These are phyloP conservation scores for Oenanthe oenanthe DNA, from an alignment of 2,113 vertebrate species.

Conservation along the genomic window DNA sequence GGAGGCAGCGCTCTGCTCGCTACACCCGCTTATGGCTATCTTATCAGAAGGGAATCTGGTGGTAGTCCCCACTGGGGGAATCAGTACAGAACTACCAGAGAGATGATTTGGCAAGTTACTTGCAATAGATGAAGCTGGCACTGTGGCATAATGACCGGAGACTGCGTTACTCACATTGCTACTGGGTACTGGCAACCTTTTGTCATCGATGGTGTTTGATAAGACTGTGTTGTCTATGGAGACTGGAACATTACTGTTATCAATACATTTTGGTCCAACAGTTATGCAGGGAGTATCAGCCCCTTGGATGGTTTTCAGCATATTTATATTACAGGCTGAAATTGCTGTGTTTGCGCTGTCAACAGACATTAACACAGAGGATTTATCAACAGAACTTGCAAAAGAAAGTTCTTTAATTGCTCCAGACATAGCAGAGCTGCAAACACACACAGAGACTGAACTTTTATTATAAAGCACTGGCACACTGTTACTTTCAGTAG, in stretches of 20 bases:
- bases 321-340: conserved; percentile 77
- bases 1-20: conserved; percentile 65
- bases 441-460: conserved; percentile 75
- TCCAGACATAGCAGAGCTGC: conserved; percentile 78
- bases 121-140: conserved; percentile 76
- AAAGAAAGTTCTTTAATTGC: conserved; percentile 81
- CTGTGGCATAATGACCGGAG: conserved; percentile 72
- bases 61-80: conserved; percentile 70
- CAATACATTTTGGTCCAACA: conserved; percentile 80
- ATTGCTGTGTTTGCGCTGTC: conserved; percentile 75
- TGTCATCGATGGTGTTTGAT: conserved; percentile 65
- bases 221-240: conserved; percentile 54
- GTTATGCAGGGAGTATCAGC: conserved; percentile 76
- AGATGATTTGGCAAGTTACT: conserved; percentile 80
- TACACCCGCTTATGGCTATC: conserved; percentile 73
- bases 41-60: conserved; percentile 77
- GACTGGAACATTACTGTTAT: conserved; percentile 61
- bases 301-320: conserved; percentile 79
- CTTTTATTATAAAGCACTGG: conserved; percentile 80
- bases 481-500: conserved; percentile 80
- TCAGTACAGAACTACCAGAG: conserved; percentile 76
- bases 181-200: conserved; percentile 68
- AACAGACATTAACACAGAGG: conserved; percentile 82
- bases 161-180: conserved; percentile 56
- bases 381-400: conserved; percentile 79